Conservation (phyloP, 1,140 invertebrate species). For the Ectropis grisescens region DNA sequence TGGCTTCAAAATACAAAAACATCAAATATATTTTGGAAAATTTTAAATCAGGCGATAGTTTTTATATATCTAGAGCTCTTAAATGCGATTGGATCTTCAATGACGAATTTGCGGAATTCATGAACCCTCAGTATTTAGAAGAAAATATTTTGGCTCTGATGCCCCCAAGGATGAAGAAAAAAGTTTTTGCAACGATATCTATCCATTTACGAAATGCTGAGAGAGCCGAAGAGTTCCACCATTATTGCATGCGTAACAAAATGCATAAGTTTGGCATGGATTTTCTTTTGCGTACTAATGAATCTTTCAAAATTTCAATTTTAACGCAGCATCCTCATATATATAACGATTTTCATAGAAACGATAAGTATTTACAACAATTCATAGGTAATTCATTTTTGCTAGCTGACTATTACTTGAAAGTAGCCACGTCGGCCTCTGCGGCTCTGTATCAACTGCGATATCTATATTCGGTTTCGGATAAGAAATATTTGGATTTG, state of each 20-base stretch:
- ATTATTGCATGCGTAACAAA: slow-evolving; percentile 16
- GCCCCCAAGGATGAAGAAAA: slow-evolving; percentile 21
- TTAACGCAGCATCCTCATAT: too few relatives aligned
- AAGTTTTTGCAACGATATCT: slow-evolving; percentile 14
- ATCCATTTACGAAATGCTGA: slow-evolving; percentile 15
- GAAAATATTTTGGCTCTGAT: slow-evolving; percentile 20
- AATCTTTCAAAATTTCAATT: neutral
- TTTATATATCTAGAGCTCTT: slow-evolving; percentile 21
- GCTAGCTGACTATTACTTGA: slow-evolving; percentile 5
- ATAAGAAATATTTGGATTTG: slow-evolving; percentile 17
- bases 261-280: slow-evolving; percentile 12
- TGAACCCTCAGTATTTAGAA: slow-evolving; percentile 17
- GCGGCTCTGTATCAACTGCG: slow-evolving; percentile 7
- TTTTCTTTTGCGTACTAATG: slow-evolving; percentile 15
- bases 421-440: neutral
- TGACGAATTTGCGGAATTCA: slow-evolving; percentile 14
- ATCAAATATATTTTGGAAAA: slow-evolving; percentile 24
- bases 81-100: slow-evolving; percentile 20
- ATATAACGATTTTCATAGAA: too few relatives aligned
- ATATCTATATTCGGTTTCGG: slow-evolving; percentile 16
- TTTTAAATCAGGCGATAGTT: slow-evolving; percentile 22
- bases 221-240: slow-evolving; percentile 14
- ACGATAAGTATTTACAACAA: slow-evolving; percentile 1
- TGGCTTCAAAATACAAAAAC: slow-evolving; percentile 23
- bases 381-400: slow-evolving; percentile 19